Evolutionary conservation across 2,113 vertebrate species (phyloP), one percentile per base, ranked within the genome.

Genomic region (Dasypus novemcinctus): DNA sequence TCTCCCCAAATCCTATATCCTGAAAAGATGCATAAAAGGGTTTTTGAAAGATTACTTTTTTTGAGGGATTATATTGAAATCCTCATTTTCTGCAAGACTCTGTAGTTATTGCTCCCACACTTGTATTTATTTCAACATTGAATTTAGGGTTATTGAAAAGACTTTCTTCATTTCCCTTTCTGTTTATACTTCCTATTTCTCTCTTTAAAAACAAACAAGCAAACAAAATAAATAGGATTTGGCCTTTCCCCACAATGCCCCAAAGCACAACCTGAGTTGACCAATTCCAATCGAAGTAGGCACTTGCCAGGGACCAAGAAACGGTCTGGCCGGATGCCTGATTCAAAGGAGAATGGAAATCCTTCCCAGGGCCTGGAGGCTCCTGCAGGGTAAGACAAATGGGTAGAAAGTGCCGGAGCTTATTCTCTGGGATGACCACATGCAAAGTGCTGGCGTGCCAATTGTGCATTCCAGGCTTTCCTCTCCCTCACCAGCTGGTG

Each of bases 31-130:
- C 31, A 90, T 61, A 68, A 27, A 94, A 88, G 36, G 63, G 88
- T 79, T 91, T 91, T 15, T 90, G 54, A 90, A 72, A 88, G 63
- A 82, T 78, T 93, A 86, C 8, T 71, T 85, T 92, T 92, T 68
- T 69, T 46, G 36, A 82, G 61, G 54, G 63, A 94, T 82, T 79
- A 88, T 76, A 87, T 82, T 71, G 92, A 81, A 82, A 64, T 75
- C 71, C 82, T 85, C 59, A 76, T 76, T 75, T 90, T 95, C 63
- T 82, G 54, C 4, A 3, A 41, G 81, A 6, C 21, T 91, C 54
- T 81, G 46, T 71, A 20, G 15, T 85, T 43, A 85, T 18, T 94
- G 57, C 81, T 94, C 74, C 43, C 36, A 57, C 25, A 52, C 4
- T 54, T 93, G 36, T 36, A 93, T 54, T 23, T 89, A 49, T 11